These are phyloP conservation scores for Parapristionchus giblindavisi DNA, from an alignment of 2,888 invertebrate species.

Conservation along the genomic window DNA sequence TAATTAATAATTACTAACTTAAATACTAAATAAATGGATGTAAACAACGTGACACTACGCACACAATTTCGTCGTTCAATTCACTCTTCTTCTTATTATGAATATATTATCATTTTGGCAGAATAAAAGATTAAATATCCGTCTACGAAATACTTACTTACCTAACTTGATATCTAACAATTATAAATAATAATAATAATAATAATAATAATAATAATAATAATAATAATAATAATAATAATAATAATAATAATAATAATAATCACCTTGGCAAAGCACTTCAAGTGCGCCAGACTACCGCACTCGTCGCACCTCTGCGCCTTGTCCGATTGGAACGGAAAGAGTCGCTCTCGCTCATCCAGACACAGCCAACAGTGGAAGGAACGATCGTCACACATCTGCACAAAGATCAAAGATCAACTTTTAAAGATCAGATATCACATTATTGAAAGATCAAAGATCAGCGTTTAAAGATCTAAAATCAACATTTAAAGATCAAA, in stretches of 20 bases:
- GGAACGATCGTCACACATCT: conserved; percentile 23
- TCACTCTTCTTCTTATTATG: too few relatives aligned
- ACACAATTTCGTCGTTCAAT: too few relatives aligned
- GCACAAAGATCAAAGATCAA: neutral
- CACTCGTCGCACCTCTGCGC: conserved; percentile 15
- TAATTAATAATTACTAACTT: neutral
- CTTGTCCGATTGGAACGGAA: conserved; percentile 39
- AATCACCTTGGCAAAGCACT: conserved; percentile 31
- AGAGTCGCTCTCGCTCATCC: conserved; percentile 42
- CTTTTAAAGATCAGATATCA: neutral
- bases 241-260: neutral
- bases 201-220: too few relatives aligned
- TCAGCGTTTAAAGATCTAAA: too few relatives aligned
- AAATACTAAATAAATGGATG: neutral
- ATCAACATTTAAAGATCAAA: too few relatives aligned
- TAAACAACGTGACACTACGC: too few relatives aligned
- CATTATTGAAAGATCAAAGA: neutral
- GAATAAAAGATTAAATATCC: too few relatives aligned
- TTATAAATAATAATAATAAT: too few relatives aligned
- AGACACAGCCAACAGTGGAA: conserved; percentile 41
- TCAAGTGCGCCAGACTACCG: conserved; percentile 21
- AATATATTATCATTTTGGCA: too few relatives aligned
- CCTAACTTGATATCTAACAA: too few relatives aligned
- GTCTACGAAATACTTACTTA: too few relatives aligned
- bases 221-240: neutral